Percentiles rank a stretch among this genome's conserved stretches.
Conservation (phyloP, 2,113 vertebrate species). For the Rhynchomys soricoides region DNA sequence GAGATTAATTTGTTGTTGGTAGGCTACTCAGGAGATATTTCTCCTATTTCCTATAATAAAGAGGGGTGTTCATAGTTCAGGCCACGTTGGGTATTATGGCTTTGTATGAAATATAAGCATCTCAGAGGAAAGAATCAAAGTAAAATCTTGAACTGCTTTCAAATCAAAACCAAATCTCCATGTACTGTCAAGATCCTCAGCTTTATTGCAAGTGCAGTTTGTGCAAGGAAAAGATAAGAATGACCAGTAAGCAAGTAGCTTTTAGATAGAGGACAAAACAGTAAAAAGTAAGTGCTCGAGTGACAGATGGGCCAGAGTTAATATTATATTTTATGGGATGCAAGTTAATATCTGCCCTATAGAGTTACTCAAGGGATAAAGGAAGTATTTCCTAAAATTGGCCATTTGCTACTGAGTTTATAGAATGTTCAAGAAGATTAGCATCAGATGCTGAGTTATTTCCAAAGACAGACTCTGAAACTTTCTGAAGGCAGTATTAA, state of each 20-base stretch:
- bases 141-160: constrained; percentile 79
- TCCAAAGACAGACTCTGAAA: constrained; percentile 41
- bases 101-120: constrained; percentile 76
- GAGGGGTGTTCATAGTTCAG: constrained; percentile 55
- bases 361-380: constrained; percentile 34
- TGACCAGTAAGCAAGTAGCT: constrained; percentile 79
- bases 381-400: constrained; percentile 52
- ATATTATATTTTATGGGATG: constrained; percentile 76
- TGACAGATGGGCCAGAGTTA: constrained; percentile 73
- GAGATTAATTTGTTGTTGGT: constrained; percentile 61
- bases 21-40: constrained; percentile 53
- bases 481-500: constrained; percentile 50
- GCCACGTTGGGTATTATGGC: constrained; percentile 38
- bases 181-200: constrained; percentile 52
- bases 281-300: constrained; percentile 74
- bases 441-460: constrained; percentile 56
- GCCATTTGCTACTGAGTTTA: constrained; percentile 38
- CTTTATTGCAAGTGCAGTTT: constrained; percentile 76
- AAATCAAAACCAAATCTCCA: constrained; percentile 82
- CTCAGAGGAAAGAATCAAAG: constrained; percentile 81
- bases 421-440: constrained; percentile 54
- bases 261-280: constrained; percentile 81
- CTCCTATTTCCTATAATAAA: constrained; percentile 57
- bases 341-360: constrained; percentile 17
- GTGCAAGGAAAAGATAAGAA: constrained; percentile 80